Evolutionary conservation across 2,888 invertebrate genomes (phyloP).

Genomic region (Drosophila falleni): DNA sequence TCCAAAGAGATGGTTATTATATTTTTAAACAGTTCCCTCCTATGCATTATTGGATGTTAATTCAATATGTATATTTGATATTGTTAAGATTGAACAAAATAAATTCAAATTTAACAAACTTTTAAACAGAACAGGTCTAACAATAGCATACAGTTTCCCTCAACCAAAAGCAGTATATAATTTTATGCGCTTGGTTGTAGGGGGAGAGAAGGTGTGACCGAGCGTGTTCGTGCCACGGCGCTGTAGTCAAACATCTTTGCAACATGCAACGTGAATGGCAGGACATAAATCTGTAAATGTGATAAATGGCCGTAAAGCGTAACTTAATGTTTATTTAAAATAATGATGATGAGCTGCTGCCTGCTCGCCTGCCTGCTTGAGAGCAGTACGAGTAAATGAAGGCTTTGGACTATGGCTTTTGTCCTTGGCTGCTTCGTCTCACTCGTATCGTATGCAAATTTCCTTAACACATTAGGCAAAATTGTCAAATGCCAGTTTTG

Average conservation of each 20-base stretch:
- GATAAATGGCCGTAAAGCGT: constrained; percentile 78
- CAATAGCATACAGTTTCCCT: neutral
- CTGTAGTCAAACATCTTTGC: constrained; percentile 29
- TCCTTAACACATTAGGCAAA: constrained; percentile 33
- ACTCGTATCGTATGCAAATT: constrained; percentile 39
- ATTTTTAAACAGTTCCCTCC: too few relatives aligned
- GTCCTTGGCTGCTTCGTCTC: neutral
- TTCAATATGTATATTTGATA: neutral
- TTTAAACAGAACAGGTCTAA: neutral
- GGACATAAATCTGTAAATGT: constrained; percentile 77
- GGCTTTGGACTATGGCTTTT: neutral
- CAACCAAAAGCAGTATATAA: neutral
- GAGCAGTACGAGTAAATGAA: neutral
- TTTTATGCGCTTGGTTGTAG: neutral
- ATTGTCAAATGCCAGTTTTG: constrained; percentile 44
- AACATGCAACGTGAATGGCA: constrained; percentile 54
- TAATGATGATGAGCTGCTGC: constrained; percentile 72
- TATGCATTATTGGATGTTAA: too few relatives aligned
- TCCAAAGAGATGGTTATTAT: too few relatives aligned
- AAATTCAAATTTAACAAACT: too few relatives aligned
- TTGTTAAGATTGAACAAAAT: neutral
- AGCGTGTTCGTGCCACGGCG: constrained; percentile 15
- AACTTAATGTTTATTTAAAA: constrained; percentile 78
- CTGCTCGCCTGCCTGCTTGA: constrained; percentile 25
- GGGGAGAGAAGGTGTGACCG: neutral